Conservation (phyloP, 2,113 vertebrate species). For the Mirza zaza region DNA sequence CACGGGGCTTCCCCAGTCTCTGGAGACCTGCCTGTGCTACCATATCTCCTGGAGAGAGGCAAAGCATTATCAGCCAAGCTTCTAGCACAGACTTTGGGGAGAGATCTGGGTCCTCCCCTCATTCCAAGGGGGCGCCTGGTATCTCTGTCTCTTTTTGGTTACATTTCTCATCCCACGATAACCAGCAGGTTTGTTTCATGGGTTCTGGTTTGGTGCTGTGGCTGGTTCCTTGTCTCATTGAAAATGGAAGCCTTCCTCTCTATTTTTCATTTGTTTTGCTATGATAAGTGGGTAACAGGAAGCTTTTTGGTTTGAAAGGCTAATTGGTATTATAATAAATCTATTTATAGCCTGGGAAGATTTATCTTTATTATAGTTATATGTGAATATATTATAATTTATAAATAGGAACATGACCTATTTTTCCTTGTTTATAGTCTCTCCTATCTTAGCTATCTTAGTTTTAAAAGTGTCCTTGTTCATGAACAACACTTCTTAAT, state of each 20-base stretch:
- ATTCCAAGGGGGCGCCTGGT: background rate
- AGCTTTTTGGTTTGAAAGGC: constrained; percentile 22
- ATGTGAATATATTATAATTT: constrained; percentile 30
- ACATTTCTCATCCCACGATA: background rate
- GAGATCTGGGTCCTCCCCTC: background rate
- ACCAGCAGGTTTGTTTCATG: background rate
- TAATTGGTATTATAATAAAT: constrained; percentile 10
- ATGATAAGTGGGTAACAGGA: background rate
- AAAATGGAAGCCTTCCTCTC: background rate
- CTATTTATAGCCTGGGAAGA: constrained; percentile 44
- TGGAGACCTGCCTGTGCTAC: background rate
- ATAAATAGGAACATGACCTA: constrained; percentile 27
- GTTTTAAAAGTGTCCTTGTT: background rate
- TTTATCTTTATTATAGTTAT: constrained; percentile 35
- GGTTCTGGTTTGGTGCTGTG: background rate
- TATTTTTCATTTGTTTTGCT: constrained; percentile 14
- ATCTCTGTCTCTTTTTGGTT: background rate
- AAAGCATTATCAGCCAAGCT: background rate
- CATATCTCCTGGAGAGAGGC: background rate
- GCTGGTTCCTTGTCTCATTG: background rate
- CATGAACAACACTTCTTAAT: background rate
- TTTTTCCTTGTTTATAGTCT: constrained; percentile 26
- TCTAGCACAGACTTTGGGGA: background rate
- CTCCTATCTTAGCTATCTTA: background rate
- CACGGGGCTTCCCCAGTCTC: background rate